Conservation (phyloP, 2,113 vertebrate genomes). For the Saimiri boliviensis region DNA sequence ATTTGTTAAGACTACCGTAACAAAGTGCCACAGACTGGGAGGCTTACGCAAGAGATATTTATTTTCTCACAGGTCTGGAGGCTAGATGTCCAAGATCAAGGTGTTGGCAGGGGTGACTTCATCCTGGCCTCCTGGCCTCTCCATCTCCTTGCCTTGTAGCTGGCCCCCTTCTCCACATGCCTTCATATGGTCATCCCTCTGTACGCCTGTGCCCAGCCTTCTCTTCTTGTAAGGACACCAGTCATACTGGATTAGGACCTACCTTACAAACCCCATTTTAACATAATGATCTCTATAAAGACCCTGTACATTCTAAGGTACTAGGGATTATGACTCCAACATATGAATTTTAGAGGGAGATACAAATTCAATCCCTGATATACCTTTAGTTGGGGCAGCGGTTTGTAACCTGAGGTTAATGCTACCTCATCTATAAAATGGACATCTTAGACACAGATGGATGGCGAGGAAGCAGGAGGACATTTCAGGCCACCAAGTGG, state of each 20-base stretch:
- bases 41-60: not conserved
- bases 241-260: not conserved
- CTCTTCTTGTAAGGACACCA: not conserved
- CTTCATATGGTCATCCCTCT: not conserved
- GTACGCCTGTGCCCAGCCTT: not conserved
- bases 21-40: not conserved
- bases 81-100: not conserved
- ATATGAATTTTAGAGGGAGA: not conserved
- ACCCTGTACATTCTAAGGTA: not conserved
- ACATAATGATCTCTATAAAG: not conserved
- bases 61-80: not conserved
- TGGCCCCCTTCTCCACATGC: not conserved
- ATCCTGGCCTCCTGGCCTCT: not conserved
- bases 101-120: not conserved
- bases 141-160: not conserved
- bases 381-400: not conserved
- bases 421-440: constrained; percentile 1
- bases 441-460: not conserved
- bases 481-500: not conserved
- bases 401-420: not conserved
- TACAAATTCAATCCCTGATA: not conserved
- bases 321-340: not conserved
- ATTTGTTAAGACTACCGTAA: not conserved
- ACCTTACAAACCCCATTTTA: not conserved
- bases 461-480: not conserved